Base-by-base conservation (phyloP, 2,888 invertebrate species). In the Cynaeus angustus region DNA sequence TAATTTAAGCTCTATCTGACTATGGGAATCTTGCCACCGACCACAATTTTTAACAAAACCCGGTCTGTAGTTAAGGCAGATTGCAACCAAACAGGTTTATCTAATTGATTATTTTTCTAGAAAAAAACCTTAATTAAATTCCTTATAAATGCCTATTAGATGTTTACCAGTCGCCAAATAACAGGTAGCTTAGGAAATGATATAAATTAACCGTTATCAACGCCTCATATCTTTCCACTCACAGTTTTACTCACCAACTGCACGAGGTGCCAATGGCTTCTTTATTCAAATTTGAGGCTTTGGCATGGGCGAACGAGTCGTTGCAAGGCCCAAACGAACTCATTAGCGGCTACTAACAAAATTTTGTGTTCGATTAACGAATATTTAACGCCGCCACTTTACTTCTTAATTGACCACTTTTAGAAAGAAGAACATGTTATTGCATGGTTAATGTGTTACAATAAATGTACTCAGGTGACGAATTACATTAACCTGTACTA, bases 101-200 rank as follows among this genome's bases (percentile, higher is more conserved):
- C 68, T 75, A 77, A 77, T 75, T 76, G 77, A 77, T 77, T 75
- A 75, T 76, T 74, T 74, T 66, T 55, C 56, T 37, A 37, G n/a
- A 30, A 64, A 77, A 75, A 75, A 75, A 75, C 55, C 70, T 74
- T 76, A 77, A 77, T 77, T 77, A 77, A 75, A 74, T 67, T 71
- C 71, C 58, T 53, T 64, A 68, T 74, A 75, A 74, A 74, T 72
- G 71, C 71, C 70, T 71, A 74, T 72, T 74, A 72, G 73, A 74
- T 70, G 71, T 75, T 70, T 71, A 72, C 59, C 71, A 74, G 74
- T 75, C 73, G 75, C 75, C 66, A 72, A 74, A 77, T 70, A 73
- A 77, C 75, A 74, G 76, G 77, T 77, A 77, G 77, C 75, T 73
- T 68, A 70, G 70, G 74, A 73, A 72, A 75, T 74, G 69, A 73